phyloP scores from a whole-genome alignment of 2,888 invertebrate genomes.

The Electrophaes corylata region DNA sequence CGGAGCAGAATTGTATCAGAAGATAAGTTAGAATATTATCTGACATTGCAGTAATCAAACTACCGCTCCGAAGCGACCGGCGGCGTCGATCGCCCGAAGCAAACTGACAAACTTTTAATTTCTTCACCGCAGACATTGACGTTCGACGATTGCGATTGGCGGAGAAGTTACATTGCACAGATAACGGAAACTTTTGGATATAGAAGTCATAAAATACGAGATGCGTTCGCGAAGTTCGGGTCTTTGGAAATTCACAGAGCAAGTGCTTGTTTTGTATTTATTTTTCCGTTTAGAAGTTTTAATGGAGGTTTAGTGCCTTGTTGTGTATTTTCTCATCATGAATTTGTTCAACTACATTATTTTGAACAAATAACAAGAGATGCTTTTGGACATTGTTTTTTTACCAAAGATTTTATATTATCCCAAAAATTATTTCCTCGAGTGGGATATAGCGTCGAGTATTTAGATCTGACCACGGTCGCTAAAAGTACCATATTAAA shows the following conservation, averaged over 20 bases:
- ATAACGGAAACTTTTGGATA: constrained; percentile 66
- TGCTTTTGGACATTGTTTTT: background rate
- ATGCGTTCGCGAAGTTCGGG: constrained; percentile 50
- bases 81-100: constrained; percentile 69
- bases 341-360: constrained; percentile 6
- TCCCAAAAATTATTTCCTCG: too few species aligned
- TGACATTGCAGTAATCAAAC: constrained; percentile 55
- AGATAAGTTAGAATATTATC: constrained; percentile 39
- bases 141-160: constrained; percentile 75
- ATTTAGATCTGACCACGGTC: too few species aligned
- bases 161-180: constrained; percentile 77
- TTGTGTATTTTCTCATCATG: constrained; percentile 15
- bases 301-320: constrained; percentile 34
- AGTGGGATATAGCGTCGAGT: too few species aligned
- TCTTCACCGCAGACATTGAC: constrained; percentile 77
- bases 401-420: too few species aligned
- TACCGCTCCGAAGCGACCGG: constrained; percentile 58
- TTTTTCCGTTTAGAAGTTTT: constrained; percentile 33
- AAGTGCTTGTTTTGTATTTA: constrained; percentile 30
- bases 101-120: constrained; percentile 80
- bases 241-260: constrained; percentile 46
- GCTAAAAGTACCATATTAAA: too few species aligned
- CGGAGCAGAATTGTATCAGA: constrained; percentile 29
- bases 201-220: constrained; percentile 59
- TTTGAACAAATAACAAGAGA: background rate